phyloP scores from a whole-genome alignment of 2,888 invertebrate species.

The Drosophila robusta region DNA sequence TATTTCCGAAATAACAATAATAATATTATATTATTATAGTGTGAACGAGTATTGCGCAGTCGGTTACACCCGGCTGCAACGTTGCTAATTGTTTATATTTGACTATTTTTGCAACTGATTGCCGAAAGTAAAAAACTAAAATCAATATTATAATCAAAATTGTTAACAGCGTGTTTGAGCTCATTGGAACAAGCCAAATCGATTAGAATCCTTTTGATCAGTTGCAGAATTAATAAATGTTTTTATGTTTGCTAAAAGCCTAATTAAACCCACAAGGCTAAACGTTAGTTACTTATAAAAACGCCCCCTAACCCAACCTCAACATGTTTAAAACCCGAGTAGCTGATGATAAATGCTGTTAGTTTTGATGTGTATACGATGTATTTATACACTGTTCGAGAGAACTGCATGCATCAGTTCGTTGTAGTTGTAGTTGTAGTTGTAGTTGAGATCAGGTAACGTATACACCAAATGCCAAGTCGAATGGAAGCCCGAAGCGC shows the following conservation, averaged over 20 bases:
- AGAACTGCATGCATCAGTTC: conserved; percentile 61
- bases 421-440: conserved; percentile 28
- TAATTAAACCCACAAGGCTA: not conserved
- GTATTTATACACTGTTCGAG: conserved; percentile 34
- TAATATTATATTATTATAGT: no score
- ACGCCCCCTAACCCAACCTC: not conserved
- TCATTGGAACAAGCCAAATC: no score
- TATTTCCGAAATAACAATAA: no score
- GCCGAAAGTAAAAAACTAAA: not conserved
- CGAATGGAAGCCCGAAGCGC: not conserved
- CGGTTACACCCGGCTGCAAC: no score
- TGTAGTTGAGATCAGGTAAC: conserved; percentile 44
- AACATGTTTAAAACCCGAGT: conserved; percentile 12
- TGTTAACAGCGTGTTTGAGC: no score
- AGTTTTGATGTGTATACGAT: conserved; percentile 76
- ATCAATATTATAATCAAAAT: not conserved
- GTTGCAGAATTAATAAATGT: conserved; percentile 27
- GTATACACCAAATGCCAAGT: conserved; percentile 22
- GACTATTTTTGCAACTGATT: conserved; percentile 23
- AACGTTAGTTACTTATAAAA: not conserved
- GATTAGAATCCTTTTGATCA: not conserved
- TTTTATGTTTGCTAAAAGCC: conserved; percentile 7
- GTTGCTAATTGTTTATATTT: not conserved
- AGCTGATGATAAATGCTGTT: conserved; percentile 81
- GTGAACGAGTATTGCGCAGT: no score